Percentiles rank a stretch among this genome's conserved stretches.
phyloP scores from a whole-genome alignment of 2,113 vertebrate genomes.

The Coregonus clupeaformis region DNA sequence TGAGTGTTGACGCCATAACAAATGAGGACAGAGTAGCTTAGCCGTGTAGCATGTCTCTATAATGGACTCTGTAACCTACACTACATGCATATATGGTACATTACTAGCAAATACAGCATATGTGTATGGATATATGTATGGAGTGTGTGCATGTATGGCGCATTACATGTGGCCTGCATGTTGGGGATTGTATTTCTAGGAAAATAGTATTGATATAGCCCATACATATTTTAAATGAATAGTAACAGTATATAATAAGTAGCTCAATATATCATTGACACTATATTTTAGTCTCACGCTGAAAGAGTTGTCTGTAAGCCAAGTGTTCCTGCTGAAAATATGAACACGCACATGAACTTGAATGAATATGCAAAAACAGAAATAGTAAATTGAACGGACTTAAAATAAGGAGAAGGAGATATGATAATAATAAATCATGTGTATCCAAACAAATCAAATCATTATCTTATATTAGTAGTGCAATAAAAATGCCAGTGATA shows the following conservation, averaged over 20 bases:
- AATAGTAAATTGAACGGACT: background rate
- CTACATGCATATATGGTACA: no score
- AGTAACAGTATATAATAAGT: background rate
- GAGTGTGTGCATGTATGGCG: no score
- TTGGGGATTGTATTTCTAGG: background rate
- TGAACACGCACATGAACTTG: background rate
- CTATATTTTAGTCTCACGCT: background rate
- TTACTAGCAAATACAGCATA: background rate
- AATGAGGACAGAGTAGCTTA: background rate
- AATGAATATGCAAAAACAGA: background rate
- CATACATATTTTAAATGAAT: background rate
- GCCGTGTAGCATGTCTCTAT: background rate
- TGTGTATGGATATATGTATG: background rate
- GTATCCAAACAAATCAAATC: background rate
- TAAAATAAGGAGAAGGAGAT: background rate
- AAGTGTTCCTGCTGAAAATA: background rate
- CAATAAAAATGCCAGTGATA: background rate
- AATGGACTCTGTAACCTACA: background rate
- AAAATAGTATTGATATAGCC: background rate
- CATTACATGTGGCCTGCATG: background rate
- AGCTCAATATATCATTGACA: background rate
- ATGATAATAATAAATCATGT: no score
- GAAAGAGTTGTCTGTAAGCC: background rate
- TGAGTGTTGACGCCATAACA: conserved; percentile 15
- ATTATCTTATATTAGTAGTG: background rate